Evolutionary conservation across 1,140 invertebrate genomes (phyloP).

Genomic region (Wiebesia pumilae): DNA sequence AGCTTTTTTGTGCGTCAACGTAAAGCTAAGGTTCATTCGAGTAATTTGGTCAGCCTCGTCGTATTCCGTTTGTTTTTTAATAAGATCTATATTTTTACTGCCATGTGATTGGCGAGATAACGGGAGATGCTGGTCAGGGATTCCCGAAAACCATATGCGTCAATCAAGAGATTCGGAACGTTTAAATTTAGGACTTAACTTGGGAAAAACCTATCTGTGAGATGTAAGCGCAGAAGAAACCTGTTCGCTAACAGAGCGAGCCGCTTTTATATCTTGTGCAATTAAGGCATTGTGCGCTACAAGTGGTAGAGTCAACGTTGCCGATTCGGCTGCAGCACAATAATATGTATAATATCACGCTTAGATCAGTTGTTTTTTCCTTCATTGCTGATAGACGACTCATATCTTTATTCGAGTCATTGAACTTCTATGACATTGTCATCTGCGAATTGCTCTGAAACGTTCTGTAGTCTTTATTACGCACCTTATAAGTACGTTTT

Average conservation of each 20-base stretch:
- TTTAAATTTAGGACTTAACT: slow-evolving; percentile 15
- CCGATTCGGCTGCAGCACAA: neutral
- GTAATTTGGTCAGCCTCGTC: neutral
- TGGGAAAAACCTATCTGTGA: slow-evolving; percentile 22
- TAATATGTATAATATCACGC: neutral
- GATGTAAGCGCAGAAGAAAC: neutral
- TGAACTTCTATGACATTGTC: no score
- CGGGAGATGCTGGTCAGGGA: neutral
- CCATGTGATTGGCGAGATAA: neutral
- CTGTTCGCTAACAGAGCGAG: slow-evolving; percentile 17
- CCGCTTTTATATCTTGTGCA: slow-evolving; percentile 25
- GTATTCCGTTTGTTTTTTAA: neutral
- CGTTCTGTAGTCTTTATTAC: no score
- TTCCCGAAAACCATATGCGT: neutral
- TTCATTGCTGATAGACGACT: neutral
- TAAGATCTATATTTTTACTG: neutral
- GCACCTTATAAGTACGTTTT: neutral
- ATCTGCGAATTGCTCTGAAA: no score
- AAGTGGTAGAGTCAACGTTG: neutral
- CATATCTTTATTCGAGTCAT: neutral
- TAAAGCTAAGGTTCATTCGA: neutral
- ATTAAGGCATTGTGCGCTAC: slow-evolving; percentile 8
- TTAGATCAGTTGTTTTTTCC: neutral
- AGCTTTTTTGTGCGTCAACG: neutral
- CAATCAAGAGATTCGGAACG: slow-evolving; percentile 5